phyloP scores from a whole-genome alignment of 1,140 invertebrate genomes.

The Heliothis subflexa region DNA sequence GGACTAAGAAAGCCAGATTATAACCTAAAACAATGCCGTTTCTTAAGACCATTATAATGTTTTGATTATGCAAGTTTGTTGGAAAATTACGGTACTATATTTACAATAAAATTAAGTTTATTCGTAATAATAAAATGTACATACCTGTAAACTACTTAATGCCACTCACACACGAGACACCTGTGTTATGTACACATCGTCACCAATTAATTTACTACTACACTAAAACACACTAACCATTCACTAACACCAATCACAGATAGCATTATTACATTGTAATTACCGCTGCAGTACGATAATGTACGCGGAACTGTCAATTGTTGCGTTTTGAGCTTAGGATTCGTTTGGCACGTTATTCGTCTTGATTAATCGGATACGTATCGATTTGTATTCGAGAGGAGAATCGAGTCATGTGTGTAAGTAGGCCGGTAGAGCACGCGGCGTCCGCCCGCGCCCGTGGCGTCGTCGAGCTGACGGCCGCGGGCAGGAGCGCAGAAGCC shows the following conservation, averaged over 20 bases:
- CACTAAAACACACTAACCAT: conserved; percentile 53
- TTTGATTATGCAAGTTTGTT: neutral
- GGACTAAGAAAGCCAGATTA: neutral
- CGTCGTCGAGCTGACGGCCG: conserved; percentile 64
- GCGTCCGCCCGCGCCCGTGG: conserved; percentile 69
- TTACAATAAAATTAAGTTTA: neutral
- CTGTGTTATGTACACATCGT: conserved; percentile 41
- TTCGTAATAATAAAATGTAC: neutral
- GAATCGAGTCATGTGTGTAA: conserved; percentile 41
- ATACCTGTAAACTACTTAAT: conserved; percentile 44
- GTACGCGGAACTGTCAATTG: conserved; percentile 40
- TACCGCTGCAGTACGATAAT: conserved; percentile 37
- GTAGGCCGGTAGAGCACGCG: conserved; percentile 55
- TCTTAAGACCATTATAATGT: neutral
- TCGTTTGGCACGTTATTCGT: conserved; percentile 60
- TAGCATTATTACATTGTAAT: conserved; percentile 49
- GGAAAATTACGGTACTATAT: neutral
- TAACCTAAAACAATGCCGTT: neutral
- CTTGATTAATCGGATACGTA: conserved; percentile 66
- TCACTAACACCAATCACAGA: conserved; percentile 70
- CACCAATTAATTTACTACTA: conserved; percentile 46
- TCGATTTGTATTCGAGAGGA: conserved; percentile 71
- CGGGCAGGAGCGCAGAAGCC: conserved; percentile 65
- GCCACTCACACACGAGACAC: conserved; percentile 17
- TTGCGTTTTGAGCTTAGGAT: conserved; percentile 40